Percentiles rank a stretch among this genome's conserved stretches.
Conservation (phyloP, 2,113 vertebrate genomes). For the Pterocles orientalis region DNA sequence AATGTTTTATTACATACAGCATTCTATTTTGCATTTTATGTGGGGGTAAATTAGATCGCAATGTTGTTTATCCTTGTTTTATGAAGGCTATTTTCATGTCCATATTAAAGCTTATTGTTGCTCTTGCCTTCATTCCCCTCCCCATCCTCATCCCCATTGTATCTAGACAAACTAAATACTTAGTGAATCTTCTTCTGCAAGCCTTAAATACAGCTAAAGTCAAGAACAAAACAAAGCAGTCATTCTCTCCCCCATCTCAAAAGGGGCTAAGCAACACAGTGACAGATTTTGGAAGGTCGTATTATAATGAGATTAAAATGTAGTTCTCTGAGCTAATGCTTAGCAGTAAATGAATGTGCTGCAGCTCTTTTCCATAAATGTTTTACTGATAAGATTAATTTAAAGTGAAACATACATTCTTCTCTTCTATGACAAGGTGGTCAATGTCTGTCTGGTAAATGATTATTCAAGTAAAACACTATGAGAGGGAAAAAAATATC, state of each 20-base stretch:
- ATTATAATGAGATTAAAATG: conserved; percentile 61
- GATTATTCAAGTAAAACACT: conserved; percentile 57
- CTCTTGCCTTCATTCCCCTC: background rate
- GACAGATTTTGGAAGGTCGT: conserved; percentile 44
- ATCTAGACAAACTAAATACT: conserved; percentile 32
- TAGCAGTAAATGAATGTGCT: conserved; percentile 55
- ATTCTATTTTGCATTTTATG: conserved; percentile 72
- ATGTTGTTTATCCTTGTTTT: conserved; percentile 71
- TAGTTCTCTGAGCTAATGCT: conserved; percentile 41
- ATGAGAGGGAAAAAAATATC: conserved; percentile 13
- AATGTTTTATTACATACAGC: conserved; percentile 67
- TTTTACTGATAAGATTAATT: conserved; percentile 71
- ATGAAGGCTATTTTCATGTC: conserved; percentile 68
- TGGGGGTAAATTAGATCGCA: conserved; percentile 64
- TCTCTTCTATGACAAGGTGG: conserved; percentile 48
- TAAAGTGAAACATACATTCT: conserved; percentile 51
- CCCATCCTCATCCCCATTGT: conserved; percentile 19
- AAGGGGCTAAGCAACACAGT: background rate
- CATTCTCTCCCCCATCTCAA: background rate
- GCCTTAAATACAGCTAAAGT: background rate
- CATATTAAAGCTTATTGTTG: conserved; percentile 63
- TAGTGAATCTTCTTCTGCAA: background rate
- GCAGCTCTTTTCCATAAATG: conserved; percentile 45
- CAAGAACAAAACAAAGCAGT: background rate
- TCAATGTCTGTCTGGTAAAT: conserved; percentile 45